These are phyloP conservation scores for Neotragus pygmaeus DNA, from an alignment of 2,113 vertebrate genomes.

Conservation along the genomic window DNA sequence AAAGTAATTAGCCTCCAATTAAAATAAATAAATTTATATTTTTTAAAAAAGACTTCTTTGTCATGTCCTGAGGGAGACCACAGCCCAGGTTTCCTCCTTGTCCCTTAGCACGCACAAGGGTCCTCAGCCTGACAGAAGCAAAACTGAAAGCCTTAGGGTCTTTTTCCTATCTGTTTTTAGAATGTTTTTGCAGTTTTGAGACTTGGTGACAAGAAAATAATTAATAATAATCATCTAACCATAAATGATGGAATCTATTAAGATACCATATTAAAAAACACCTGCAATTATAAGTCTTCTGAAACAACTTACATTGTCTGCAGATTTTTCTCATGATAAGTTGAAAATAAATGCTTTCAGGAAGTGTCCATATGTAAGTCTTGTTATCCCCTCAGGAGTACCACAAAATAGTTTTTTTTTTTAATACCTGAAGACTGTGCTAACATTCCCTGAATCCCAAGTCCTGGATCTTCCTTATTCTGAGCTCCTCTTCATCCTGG, in stretches of 20 bases:
- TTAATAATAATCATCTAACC: background rate
- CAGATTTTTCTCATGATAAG: background rate
- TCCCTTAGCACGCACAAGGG: background rate
- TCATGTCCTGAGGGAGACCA: background rate
- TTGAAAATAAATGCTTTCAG: background rate
- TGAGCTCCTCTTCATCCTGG: background rate
- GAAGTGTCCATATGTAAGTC: background rate
- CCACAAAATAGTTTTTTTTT: background rate
- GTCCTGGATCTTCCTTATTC: background rate
- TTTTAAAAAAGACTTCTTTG: background rate
- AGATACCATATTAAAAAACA: background rate
- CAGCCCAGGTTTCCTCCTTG: background rate
- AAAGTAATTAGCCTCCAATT: too few relatives aligned
- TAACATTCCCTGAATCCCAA: background rate
- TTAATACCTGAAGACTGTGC: background rate
- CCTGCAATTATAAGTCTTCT: background rate
- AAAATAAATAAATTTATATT: too few relatives aligned
- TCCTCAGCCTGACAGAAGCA: background rate
- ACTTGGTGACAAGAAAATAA: background rate
- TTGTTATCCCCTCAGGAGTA: background rate
- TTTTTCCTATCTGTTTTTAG: background rate
- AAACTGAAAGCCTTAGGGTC: background rate
- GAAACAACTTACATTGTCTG: background rate
- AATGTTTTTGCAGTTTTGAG: background rate
- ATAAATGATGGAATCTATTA: background rate